Evolutionary conservation across 2,113 vertebrate genomes (phyloP).

Genomic region (Oreocharis arfaki): DNA sequence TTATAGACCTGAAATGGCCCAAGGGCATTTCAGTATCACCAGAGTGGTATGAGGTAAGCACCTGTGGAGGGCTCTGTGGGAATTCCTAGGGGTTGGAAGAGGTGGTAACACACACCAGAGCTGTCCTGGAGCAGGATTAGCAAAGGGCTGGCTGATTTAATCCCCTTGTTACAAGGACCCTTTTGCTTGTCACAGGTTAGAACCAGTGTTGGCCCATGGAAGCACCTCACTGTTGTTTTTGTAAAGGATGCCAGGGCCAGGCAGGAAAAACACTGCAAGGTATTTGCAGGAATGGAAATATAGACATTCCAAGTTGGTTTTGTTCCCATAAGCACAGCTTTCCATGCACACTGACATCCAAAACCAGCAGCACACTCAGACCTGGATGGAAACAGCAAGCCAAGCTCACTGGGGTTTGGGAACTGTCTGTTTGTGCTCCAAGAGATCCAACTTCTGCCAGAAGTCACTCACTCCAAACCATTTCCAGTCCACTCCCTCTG

Average conservation of each 20-base stretch:
- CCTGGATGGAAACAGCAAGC: neutral
- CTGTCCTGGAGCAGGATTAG: neutral
- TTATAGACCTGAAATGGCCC: neutral
- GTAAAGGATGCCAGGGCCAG: neutral
- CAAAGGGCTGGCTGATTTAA: neutral
- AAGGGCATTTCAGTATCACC: neutral
- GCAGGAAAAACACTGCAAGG: neutral
- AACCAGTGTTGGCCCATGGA: rapidly evolving
- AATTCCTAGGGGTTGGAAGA: neutral
- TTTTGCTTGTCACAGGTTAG: neutral
- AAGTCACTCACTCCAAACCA: neutral
- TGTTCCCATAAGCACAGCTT: neutral
- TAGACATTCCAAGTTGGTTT: neutral
- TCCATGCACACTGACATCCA: neutral
- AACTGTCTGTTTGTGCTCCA: neutral
- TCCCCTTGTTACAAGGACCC: neutral
- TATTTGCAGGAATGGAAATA: neutral
- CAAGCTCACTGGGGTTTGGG: neutral
- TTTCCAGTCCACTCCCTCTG: neutral
- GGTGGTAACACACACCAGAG: neutral
- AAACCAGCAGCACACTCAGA: neutral
- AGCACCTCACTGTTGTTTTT: neutral
- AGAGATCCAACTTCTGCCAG: neutral
- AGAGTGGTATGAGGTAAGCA: neutral
- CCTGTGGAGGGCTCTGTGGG: rapidly evolving